Conservation (phyloP, 1,140 invertebrate species). For the Trichomalopsis sarcophagae region DNA sequence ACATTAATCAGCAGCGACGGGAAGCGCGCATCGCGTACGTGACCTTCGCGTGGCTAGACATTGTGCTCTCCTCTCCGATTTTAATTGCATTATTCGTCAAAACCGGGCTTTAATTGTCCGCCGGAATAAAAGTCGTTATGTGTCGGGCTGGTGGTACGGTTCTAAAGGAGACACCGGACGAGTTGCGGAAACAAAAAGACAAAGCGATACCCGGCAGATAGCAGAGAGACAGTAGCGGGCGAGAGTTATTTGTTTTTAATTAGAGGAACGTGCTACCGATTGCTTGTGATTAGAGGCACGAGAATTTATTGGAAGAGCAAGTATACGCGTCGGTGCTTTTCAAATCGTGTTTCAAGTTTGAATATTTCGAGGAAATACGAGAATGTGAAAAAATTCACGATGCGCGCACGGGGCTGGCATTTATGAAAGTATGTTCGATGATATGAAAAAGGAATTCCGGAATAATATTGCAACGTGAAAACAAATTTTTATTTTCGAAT, state of each 20-base stretch:
- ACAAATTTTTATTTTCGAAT: too few relatives aligned
- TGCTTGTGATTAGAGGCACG: neutral
- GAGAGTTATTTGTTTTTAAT: conserved; percentile 22
- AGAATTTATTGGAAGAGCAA: neutral
- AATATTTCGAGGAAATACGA: neutral
- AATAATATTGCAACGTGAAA: neutral
- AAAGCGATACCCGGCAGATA: neutral
- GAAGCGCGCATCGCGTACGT: conserved; percentile 31
- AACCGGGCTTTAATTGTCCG: conserved; percentile 37
- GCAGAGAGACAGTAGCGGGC: too few relatives aligned
- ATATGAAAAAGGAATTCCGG: neutral
- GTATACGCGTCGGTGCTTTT: neutral
- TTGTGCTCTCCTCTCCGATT: conserved; percentile 4
- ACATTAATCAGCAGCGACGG: conserved; percentile 44
- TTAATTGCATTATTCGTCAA: conserved; percentile 52
- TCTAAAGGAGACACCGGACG: conserved; percentile 27
- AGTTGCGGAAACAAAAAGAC: neutral
- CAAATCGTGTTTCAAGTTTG: neutral
- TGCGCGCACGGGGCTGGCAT: too few relatives aligned
- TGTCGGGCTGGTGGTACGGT: neutral
- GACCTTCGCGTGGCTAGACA: conserved; percentile 25
- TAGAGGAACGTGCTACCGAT: neutral
- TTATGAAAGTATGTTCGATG: neutral
- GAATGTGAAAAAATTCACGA: neutral
- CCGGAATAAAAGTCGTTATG: conserved; percentile 42